Conservation (phyloP, 2,113 vertebrate species). For the Halcyon senegalensis region DNA sequence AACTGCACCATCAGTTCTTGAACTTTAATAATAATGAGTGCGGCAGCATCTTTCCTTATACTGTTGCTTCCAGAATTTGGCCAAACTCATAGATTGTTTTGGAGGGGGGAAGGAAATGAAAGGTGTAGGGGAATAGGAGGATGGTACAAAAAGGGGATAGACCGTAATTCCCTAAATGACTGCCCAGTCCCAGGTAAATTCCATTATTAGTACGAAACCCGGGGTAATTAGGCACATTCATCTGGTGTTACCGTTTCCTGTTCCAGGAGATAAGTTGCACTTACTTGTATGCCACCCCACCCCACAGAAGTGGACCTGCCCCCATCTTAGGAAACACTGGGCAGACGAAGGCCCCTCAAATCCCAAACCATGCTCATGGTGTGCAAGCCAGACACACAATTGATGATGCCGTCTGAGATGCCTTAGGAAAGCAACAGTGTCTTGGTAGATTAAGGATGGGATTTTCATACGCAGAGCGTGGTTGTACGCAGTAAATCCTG, state of each 20-base stretch:
- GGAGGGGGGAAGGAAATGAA: neutral
- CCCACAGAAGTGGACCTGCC: neutral
- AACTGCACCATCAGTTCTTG: neutral
- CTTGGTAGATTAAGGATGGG: neutral
- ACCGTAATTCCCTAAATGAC: neutral
- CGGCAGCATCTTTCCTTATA: neutral
- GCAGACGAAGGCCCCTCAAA: neutral
- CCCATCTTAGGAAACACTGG: neutral
- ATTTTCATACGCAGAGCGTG: accelerated
- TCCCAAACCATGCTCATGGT: too few species aligned
- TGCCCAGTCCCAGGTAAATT: neutral
- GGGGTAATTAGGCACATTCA: neutral
- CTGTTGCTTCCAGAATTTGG: neutral
- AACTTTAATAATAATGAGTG: neutral
- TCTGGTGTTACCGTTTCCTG: neutral
- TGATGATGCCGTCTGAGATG: neutral
- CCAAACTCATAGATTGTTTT: neutral
- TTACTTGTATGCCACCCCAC: neutral
- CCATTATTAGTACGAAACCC: neutral
- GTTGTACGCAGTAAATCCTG: neutral
- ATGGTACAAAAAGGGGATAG: neutral
- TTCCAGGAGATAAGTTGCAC: neutral
- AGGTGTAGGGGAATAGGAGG: neutral
- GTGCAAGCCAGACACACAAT: neutral
- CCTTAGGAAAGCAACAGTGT: neutral